phyloP scores from a whole-genome alignment of 2,113 vertebrate species.

The Ammospiza nelsoni region DNA sequence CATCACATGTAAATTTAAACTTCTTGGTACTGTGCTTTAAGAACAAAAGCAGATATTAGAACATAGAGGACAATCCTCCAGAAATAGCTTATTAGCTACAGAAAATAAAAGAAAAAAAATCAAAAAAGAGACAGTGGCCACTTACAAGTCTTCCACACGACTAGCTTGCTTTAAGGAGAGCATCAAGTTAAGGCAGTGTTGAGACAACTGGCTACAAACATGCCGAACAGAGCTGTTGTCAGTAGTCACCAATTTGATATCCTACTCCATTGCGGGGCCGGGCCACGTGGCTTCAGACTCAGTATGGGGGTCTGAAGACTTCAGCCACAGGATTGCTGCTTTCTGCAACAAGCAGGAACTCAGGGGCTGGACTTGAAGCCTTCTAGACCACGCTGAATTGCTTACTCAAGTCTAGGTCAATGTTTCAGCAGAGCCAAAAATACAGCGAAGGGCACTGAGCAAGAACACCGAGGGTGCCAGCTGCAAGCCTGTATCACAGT shows the following conservation, averaged over 20 bases:
- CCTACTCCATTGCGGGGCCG: neutral
- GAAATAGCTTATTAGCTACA: conserved; percentile 65
- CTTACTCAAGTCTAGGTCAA: conserved; percentile 40
- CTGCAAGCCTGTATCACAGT: conserved; percentile 50
- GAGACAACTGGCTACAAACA: conserved; percentile 60
- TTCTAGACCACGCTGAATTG: conserved; percentile 24
- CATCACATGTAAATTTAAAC: conserved; percentile 64
- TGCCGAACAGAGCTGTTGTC: conserved; percentile 56
- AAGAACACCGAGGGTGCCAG: conserved; percentile 15
- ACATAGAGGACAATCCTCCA: conserved; percentile 51
- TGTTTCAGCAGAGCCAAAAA: conserved; percentile 46
- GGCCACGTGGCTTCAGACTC: conserved; percentile 37
- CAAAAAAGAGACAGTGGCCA: conserved; percentile 53
- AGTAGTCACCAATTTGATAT: conserved; percentile 55
- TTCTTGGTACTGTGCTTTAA: conserved; percentile 71
- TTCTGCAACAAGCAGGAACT: neutral
- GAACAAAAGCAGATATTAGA: conserved; percentile 68
- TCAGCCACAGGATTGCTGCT: conserved; percentile 25
- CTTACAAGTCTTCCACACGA: conserved; percentile 66
- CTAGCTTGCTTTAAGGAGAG: conserved; percentile 64
- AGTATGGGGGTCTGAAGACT: conserved; percentile 3
- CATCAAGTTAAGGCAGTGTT: conserved; percentile 67
- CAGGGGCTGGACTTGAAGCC: neutral
- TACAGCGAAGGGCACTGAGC: neutral
- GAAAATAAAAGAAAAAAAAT: neutral